Base-by-base conservation (phyloP, 2,113 vertebrate species). In the Pygoscelis antarcticus region DNA sequence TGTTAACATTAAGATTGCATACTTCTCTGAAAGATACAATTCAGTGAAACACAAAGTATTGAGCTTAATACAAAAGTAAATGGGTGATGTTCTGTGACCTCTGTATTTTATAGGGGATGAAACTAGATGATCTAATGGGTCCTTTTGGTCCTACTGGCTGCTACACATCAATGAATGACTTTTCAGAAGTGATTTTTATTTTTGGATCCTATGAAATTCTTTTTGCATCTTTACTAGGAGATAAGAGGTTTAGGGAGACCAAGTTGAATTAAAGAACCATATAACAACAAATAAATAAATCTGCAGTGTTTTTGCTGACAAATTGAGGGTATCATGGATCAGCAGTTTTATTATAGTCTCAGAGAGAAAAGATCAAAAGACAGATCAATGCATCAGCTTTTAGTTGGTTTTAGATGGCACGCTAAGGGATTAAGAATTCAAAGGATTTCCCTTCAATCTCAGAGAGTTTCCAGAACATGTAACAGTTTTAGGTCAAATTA, bases 401-500 rank as follows among this genome's bases (percentile, higher is more conserved):
- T 80, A 76, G 75, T 55, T 86, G 66, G 32, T 85, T 96, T 96
- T 94, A 82, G 94, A 64, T 95, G 70, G 90, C 89, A 89, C 2
- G 1, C 81, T 89, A 80, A 93, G 10, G 93, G 95, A 96, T 97
- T 97, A 95, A 86, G 90, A 96, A 96, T 89, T 96, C 81, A 95
- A 86, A 95, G 90, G 71, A 93, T 87, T 97, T 94, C 84, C 87
- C 92, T 94, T 89, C 94, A 80, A 2, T 91, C 64, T 86, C 46
- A 91, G 62, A 95, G 69, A 93, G 71, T 89, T 91, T 95, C 91
- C 75, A 94, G 89, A 93, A 95, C 75, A 54, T 93, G 90, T 91
- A 96, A 95, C 74, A 90, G 58, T 93, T 96, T 95, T 95, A 94
- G 81, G 92, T 74, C 66, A 94, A 95, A 96, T 96, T 97, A 91